These are phyloP conservation scores for Intellagama lesueurii DNA, from an alignment of 2,797 vertebrate genomes.

Conservation along the genomic window DNA sequence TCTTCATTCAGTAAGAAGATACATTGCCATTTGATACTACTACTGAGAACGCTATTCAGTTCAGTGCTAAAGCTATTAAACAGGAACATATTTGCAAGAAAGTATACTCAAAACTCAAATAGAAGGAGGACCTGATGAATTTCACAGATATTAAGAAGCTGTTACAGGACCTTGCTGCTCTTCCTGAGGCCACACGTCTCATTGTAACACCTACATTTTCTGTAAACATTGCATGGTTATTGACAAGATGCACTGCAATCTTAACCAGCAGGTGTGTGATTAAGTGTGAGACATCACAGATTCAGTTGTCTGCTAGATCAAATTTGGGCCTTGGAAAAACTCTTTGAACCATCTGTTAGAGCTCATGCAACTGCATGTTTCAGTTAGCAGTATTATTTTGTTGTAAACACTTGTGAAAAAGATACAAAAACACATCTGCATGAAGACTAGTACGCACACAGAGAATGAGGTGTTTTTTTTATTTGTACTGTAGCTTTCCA, in stretches of 20 bases:
- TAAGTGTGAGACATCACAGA: background rate
- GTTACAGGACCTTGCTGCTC: background rate
- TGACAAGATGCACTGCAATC: background rate
- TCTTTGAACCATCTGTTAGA: background rate
- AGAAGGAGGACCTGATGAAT: background rate
- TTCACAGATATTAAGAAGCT: constrained; percentile 7
- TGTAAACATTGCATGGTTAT: background rate
- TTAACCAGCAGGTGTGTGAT: background rate
- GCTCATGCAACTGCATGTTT: too few species aligned
- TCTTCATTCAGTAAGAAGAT: background rate
- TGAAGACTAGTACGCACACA: background rate
- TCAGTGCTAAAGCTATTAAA: constrained; percentile 14
- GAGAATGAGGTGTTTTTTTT: background rate
- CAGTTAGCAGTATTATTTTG: background rate
- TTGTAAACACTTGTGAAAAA: background rate
- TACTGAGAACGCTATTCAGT: background rate
- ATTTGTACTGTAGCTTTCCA: background rate
- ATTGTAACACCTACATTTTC: background rate
- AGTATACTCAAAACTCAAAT: constrained; percentile 25
- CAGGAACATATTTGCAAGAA: background rate
- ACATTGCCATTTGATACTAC: background rate
- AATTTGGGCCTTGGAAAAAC: background rate
- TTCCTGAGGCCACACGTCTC: constrained; percentile 1
- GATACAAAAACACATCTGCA: background rate
- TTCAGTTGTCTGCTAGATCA: background rate